phyloP scores from a whole-genome alignment of 2,797 vertebrate species.

The Spinus olivaceus region DNA sequence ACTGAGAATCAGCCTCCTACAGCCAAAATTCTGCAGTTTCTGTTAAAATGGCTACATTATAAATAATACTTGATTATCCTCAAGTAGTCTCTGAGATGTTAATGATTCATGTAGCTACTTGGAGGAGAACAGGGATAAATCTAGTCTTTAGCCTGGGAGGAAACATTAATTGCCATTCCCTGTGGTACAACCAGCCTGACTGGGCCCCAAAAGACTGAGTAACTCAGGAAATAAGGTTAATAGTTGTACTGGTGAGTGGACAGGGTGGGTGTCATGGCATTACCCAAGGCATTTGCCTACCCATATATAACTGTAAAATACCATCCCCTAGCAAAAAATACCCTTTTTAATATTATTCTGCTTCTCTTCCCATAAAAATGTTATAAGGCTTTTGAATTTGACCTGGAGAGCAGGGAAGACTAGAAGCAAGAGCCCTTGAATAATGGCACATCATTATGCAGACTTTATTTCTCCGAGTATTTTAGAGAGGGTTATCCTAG shows the following conservation, averaged over 20 bases:
- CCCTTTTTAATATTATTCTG: not conserved
- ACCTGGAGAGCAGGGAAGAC: not conserved
- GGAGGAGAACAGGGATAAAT: not conserved
- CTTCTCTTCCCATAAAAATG: not conserved
- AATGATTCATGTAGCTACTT: not conserved
- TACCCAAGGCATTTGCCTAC: not conserved
- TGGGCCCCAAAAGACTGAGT: not conserved
- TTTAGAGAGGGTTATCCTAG: not conserved
- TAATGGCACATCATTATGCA: not conserved
- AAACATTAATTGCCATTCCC: not conserved
- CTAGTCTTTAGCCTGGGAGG: not conserved
- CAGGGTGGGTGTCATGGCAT: accelerated
- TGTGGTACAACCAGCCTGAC: not conserved
- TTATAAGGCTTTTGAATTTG: not conserved
- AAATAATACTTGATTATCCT: not conserved
- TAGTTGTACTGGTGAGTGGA: not conserved
- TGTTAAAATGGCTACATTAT: not conserved
- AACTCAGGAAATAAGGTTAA: not conserved
- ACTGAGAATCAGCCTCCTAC: not conserved
- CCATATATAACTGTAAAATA: not conserved
- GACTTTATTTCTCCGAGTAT: not conserved
- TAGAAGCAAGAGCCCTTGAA: not conserved
- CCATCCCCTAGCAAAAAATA: not conserved
- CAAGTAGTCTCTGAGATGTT: not conserved
- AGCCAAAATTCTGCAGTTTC: not conserved